A percentile compares a stretch with the other conserved stretches of the same genome.
phyloP scores from a whole-genome alignment of 2,113 vertebrate species.

The Eretmochelys imbricata region DNA sequence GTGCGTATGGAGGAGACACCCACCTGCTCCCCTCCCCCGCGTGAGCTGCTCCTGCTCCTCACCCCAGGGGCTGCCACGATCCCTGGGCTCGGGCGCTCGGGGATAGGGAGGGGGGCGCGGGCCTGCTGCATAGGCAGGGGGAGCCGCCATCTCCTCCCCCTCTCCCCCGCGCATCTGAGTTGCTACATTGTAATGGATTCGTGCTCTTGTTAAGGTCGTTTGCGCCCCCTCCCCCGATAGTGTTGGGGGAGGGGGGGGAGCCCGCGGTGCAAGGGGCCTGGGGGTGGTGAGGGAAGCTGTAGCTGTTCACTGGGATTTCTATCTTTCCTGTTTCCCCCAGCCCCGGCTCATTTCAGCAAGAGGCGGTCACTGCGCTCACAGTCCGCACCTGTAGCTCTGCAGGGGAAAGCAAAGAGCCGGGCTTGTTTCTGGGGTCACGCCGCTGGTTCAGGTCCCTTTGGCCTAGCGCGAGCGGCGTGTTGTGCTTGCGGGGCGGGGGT shows the following conservation, averaged over 20 bases:
- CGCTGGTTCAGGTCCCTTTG: neutral
- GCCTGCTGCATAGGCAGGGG: neutral
- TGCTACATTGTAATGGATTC: neutral
- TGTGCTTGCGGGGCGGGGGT: no score
- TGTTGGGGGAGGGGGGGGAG: accelerated
- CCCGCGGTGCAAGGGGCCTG: neutral
- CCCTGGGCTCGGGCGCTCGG: no score
- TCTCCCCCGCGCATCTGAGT: neutral
- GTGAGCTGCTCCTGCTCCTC: neutral
- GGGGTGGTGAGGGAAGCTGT: neutral
- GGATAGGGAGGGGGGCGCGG: neutral
- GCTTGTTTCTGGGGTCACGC: neutral
- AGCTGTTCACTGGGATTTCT: neutral
- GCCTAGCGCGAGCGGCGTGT: no score
- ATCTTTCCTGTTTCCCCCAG: neutral
- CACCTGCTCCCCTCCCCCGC: conserved; percentile 50
- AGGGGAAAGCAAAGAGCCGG: neutral
- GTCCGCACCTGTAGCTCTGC: conserved; percentile 35
- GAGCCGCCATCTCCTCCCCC: neutral
- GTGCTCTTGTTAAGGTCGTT: no score
- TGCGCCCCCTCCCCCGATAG: neutral
- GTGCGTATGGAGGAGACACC: neutral
- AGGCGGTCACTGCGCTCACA: neutral
- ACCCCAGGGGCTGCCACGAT: neutral
- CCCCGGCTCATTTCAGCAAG: neutral